Conservation (phyloP, 2,113 vertebrate genomes). For the Ellobius talpinus region DNA sequence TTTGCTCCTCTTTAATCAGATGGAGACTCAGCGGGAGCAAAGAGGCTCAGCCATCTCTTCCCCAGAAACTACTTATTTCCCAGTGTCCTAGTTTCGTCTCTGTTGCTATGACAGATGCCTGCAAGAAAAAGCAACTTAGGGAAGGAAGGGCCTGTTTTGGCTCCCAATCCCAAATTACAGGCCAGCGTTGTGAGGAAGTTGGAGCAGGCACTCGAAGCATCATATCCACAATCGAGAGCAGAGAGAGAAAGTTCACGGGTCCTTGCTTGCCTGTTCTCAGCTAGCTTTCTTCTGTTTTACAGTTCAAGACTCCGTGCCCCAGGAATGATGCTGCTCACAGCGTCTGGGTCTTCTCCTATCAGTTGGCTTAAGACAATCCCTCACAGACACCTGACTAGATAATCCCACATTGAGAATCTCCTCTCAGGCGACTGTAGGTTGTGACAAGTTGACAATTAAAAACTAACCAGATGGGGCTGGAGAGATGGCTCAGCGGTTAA, state of each 20-base stretch:
- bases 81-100: background rate
- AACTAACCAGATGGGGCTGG: no score
- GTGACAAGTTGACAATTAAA: background rate
- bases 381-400: background rate
- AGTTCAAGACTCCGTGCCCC: background rate
- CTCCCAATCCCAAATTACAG: background rate
- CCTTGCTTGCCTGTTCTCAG: background rate
- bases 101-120: background rate
- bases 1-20: background rate
- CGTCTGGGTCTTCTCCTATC: background rate
- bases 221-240: background rate
- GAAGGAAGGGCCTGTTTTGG: background rate
- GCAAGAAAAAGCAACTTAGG: background rate
- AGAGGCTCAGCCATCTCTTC: background rate
- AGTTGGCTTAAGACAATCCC: background rate
- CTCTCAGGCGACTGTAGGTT: background rate
- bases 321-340: background rate
- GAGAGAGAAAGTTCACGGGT: background rate
- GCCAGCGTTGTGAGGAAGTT: background rate
- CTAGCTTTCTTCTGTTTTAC: background rate
- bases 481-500: no score
- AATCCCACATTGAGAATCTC: background rate
- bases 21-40: accelerated
- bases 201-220: background rate
- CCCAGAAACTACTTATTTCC: slow-evolving; percentile 1